Percentiles rank a stretch among this genome's conserved stretches.
These are phyloP conservation scores for Tribolium castaneum DNA, from an alignment of 1,140 invertebrate species.

Conservation along the genomic window DNA sequence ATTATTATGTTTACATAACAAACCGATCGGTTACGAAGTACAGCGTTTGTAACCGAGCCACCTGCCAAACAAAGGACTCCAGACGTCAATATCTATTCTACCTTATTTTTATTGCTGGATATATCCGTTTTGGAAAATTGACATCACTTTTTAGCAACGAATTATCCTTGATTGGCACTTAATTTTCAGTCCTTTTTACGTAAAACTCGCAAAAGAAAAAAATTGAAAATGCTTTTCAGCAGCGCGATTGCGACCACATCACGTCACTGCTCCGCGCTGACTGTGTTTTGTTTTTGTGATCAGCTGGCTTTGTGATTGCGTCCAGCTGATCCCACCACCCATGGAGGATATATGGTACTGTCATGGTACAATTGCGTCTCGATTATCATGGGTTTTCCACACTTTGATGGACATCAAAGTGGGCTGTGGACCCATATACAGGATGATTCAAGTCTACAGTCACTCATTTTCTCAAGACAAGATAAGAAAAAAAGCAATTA, in stretches of 20 bases:
- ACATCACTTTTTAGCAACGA: not conserved
- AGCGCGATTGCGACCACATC: constrained; percentile 5
- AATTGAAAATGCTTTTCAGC: not conserved
- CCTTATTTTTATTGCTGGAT: constrained; percentile 24
- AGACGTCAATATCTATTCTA: constrained; percentile 47
- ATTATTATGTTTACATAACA: constrained; percentile 58
- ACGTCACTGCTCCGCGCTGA: constrained; percentile 38
- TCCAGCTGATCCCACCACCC: constrained; percentile 55
- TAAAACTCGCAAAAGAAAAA: no score
- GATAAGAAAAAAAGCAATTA: no score
- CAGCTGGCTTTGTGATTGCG: constrained; percentile 53
- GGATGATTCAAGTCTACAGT: no score
- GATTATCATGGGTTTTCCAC: no score
- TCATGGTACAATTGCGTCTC: no score
- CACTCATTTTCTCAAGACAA: no score
- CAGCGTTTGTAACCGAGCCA: constrained; percentile 50
- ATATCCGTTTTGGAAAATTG: constrained; percentile 12
- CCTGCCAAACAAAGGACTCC: constrained; percentile 54
- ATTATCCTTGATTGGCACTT: constrained; percentile 17
- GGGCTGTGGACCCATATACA: no score
- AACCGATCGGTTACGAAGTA: constrained; percentile 47
- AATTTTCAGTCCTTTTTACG: not conserved
- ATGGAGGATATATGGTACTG: not conserved
- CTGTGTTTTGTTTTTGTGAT: constrained; percentile 58
- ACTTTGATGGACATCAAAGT: no score